Evolutionary conservation across 2,888 invertebrate species (phyloP).

Genomic region (Saturnia japonica): DNA sequence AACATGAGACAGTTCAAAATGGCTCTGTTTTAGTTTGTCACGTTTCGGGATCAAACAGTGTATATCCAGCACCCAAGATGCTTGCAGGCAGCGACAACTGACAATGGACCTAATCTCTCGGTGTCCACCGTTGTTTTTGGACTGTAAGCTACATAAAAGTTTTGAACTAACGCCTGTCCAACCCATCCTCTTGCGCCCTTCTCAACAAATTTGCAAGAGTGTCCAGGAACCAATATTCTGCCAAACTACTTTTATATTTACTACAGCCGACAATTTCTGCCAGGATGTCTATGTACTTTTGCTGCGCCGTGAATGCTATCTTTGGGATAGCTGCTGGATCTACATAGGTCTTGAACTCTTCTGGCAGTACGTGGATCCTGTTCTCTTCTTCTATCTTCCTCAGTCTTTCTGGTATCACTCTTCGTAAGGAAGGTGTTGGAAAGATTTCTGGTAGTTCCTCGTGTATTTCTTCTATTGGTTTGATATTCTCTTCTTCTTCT

Average conservation of each 20-base stretch:
- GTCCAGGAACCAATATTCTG: slow-evolving; percentile 80
- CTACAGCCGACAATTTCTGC: slow-evolving; percentile 64
- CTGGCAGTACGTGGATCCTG: slow-evolving; percentile 62
- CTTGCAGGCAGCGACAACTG: too few species aligned
- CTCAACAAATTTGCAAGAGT: slow-evolving; percentile 68
- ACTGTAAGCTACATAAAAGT: background rate
- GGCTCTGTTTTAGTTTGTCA: too few species aligned
- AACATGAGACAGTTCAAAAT: too few species aligned
- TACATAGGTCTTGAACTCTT: slow-evolving; percentile 54
- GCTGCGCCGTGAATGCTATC: slow-evolving; percentile 53
- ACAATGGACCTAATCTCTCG: too few species aligned
- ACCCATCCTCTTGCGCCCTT: slow-evolving; percentile 62
- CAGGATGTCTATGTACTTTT: slow-evolving; percentile 66
- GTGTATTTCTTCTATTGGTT: slow-evolving; percentile 30
- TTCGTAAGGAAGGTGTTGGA: slow-evolving; percentile 63
- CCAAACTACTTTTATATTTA: slow-evolving; percentile 62
- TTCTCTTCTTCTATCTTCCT: slow-evolving; percentile 59
- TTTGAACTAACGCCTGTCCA: slow-evolving; percentile 55
- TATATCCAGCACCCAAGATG: too few species aligned
- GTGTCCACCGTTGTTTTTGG: too few species aligned
- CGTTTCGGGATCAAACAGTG: too few species aligned
- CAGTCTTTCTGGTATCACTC: slow-evolving; percentile 53
- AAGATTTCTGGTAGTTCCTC: slow-evolving; percentile 53
- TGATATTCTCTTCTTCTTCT: slow-evolving; percentile 37
- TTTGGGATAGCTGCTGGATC: slow-evolving; percentile 62